phyloP scores from a whole-genome alignment of 2,888 invertebrate species.

The Tenodera sinensis region DNA sequence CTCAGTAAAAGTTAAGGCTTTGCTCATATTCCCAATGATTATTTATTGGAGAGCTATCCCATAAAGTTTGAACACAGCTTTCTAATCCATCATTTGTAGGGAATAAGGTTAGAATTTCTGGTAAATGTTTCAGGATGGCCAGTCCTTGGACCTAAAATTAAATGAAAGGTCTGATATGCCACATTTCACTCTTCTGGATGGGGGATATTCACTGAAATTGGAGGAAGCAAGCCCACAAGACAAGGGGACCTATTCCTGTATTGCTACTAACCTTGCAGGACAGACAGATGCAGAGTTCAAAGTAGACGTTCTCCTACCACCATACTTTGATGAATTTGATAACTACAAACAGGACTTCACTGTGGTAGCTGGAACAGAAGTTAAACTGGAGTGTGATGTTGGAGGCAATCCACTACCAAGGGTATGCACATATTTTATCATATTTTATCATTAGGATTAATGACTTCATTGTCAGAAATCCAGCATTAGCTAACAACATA shows the following conservation, averaged over 20 bases:
- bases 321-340: conserved; percentile 39
- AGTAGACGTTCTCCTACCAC: conserved; percentile 55
- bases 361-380: conserved; percentile 35
- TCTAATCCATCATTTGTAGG: no score
- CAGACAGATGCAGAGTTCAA: conserved; percentile 50
- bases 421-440: conserved; percentile 33
- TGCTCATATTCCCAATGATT: no score
- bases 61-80: no score
- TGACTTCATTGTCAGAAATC: no score
- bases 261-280: conserved; percentile 57
- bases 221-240: conserved; percentile 40
- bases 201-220: conserved; percentile 33
- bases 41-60: no score
- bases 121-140: conserved; percentile 27
- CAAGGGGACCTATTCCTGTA: conserved; percentile 56
- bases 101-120: no score
- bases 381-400: conserved; percentile 49
- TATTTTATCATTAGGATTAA: no score
- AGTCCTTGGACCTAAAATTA: conserved; percentile 3
- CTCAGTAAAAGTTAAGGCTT: no score
- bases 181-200: conserved; percentile 30
- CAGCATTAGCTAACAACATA: no score
- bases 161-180: conserved; percentile 33
- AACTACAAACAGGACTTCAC: conserved; percentile 8
- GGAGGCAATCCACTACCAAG: conserved; percentile 49